These are phyloP conservation scores for Trachelus stipa DNA, from an alignment of 2,888 invertebrate species.

Conservation along the genomic window DNA sequence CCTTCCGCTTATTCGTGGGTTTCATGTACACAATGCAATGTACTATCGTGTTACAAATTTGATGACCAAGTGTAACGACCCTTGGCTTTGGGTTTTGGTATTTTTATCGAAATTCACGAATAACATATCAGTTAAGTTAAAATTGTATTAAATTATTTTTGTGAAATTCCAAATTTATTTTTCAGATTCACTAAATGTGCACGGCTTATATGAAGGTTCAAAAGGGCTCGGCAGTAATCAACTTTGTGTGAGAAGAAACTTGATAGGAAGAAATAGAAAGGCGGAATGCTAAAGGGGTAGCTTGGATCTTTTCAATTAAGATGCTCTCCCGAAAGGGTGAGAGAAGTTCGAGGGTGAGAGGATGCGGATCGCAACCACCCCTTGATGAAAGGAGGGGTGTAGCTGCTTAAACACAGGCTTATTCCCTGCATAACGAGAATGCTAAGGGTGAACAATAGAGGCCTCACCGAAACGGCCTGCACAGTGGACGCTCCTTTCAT, in stretches of 20 bases:
- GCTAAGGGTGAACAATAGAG: constrained; percentile 8
- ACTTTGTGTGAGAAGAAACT: neutral
- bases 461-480: neutral
- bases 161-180: neutral
- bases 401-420: neutral
- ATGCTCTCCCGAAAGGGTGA: neutral
- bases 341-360: constrained; percentile 1
- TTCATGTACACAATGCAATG: neutral
- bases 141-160: neutral
- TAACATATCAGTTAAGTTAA: neutral
- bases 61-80: neutral
- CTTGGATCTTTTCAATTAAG: neutral
- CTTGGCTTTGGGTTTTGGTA: neutral
- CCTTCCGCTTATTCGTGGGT: neutral
- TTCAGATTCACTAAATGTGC: neutral
- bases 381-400: neutral
- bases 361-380: neutral
- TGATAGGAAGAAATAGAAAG: neutral
- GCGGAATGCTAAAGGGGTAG: neutral
- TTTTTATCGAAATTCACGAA: neutral
- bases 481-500: neutral
- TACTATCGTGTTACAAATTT: neutral
- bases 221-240: neutral
- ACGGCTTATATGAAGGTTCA: neutral
- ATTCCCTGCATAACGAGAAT: constrained; percentile 10